A percentile compares a stretch with the other conserved stretches of the same genome.
Conservation (phyloP, 2,888 invertebrate genomes). For the Hydrotaea cyrtoneurina region DNA sequence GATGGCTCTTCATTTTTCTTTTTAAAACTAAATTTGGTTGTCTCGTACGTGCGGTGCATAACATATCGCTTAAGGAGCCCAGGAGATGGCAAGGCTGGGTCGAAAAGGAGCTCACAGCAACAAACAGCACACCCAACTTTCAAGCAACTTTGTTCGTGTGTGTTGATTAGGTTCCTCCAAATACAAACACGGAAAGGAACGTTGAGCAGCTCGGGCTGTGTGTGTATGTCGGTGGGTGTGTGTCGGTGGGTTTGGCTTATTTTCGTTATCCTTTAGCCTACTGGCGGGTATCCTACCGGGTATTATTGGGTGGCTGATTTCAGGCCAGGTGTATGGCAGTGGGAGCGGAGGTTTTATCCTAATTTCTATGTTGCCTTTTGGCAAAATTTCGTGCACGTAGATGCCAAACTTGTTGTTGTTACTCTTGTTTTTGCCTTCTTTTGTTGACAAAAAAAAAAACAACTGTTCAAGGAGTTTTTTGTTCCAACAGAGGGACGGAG, state of each 20-base stretch:
- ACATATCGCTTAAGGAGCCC: conserved; percentile 46
- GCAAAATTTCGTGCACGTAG: conserved; percentile 56
- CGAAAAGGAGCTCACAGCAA: too few relatives aligned
- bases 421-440: conserved; percentile 22
- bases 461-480: conserved; percentile 43
- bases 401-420: conserved; percentile 57
- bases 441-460: conserved; percentile 45
- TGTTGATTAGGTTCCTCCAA: conserved; percentile 66
- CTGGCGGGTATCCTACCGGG: conserved; percentile 32
- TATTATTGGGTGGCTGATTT: conserved; percentile 24
- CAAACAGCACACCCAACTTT: conserved; percentile 37
- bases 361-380: conserved; percentile 46
- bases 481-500: background rate
- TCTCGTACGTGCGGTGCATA: conserved; percentile 79
- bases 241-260: conserved; percentile 14
- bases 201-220: background rate
- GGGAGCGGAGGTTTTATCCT: conserved; percentile 25
- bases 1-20: conserved; percentile 64
- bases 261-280: conserved; percentile 50
- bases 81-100: conserved; percentile 23
- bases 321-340: conserved; percentile 22
- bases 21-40: conserved; percentile 78
- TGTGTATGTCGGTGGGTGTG: background rate
- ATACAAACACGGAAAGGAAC: conserved; percentile 31
- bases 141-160: conserved; percentile 63